Evolutionary conservation across 2,888 invertebrate genomes (phyloP).

Genomic region (Cantharis nigra): DNA sequence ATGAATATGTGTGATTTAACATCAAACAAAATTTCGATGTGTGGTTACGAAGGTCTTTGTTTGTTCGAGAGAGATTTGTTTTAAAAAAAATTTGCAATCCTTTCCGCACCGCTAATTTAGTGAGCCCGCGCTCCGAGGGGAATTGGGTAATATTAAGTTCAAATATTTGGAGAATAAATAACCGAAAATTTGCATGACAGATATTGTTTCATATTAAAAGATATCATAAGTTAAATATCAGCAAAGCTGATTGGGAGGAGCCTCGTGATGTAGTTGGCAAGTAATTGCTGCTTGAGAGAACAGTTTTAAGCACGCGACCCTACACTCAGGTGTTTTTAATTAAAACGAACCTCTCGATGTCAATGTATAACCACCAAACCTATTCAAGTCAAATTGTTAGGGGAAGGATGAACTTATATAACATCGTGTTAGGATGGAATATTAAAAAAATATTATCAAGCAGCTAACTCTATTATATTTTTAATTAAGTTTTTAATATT

Average conservation of each 20-base stretch:
- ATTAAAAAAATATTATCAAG: conserved; percentile 17
- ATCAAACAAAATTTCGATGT: conserved; percentile 8
- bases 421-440: conserved; percentile 23
- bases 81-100: neutral
- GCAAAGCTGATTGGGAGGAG: conserved; percentile 15
- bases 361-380: conserved; percentile 27
- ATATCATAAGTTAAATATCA: conserved; percentile 23
- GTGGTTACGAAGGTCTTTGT: neutral
- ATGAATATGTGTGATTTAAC: conserved; percentile 24
- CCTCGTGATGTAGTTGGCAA: conserved; percentile 14
- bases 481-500: conserved; percentile 29
- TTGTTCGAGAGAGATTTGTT: neutral
- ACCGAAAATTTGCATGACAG: conserved; percentile 10
- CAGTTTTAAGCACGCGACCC: conserved; percentile 33
- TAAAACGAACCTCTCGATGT: conserved; percentile 35
- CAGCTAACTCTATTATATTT: conserved; percentile 28
- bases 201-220: conserved; percentile 15
- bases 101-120: neutral
- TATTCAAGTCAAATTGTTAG: conserved; percentile 23
- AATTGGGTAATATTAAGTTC: neutral
- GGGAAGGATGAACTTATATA: conserved; percentile 19
- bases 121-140: neutral
- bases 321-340: conserved; percentile 34
- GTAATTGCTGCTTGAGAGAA: conserved; percentile 29
- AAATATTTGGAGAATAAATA: conserved; percentile 1